Evolutionary conservation across 1,140 invertebrate genomes (phyloP).

Genomic region (Drosophila nigrodunni): DNA sequence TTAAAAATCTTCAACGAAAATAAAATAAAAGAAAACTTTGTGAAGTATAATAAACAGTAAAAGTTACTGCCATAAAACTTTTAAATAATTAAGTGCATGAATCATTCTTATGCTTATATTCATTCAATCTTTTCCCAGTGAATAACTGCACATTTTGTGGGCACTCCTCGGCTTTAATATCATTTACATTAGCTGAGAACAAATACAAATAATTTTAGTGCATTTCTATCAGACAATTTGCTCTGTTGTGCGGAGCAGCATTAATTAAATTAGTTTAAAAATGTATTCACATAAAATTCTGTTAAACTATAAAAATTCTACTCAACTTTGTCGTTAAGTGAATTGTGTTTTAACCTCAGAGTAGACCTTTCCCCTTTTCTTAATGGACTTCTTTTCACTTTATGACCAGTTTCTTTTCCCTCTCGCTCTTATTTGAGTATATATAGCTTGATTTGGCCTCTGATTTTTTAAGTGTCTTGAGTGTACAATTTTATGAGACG

Average conservation of each 20-base stretch:
- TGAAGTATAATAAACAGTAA: not conserved
- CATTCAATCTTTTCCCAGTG: not conserved
- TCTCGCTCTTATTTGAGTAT: not conserved
- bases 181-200: slow-evolving; percentile 18
- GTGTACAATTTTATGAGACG: slow-evolving; percentile 26
- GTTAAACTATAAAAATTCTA: slow-evolving; percentile 47
- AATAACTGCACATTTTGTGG: slow-evolving; percentile 37
- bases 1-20: not conserved
- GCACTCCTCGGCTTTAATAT: slow-evolving; percentile 38
- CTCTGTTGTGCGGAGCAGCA: not conserved
- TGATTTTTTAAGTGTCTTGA: slow-evolving; percentile 25
- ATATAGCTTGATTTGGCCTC: not conserved
- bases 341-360: slow-evolving; percentile 1
- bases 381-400: slow-evolving; percentile 45
- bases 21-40: not conserved
- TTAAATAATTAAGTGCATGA: slow-evolving; percentile 38
- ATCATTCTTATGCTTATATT: slow-evolving; percentile 19
- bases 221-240: slow-evolving; percentile 34
- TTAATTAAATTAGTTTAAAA: slow-evolving; percentile 67
- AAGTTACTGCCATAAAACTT: slow-evolving; percentile 19
- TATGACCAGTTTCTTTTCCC: slow-evolving; percentile 18
- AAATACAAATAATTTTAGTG: slow-evolving; percentile 32
- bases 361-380: slow-evolving; percentile 31
- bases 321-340: slow-evolving; percentile 37
- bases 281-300: slow-evolving; percentile 31